Evolutionary conservation across 2,113 vertebrate species (phyloP).

Genomic region (Sclerurus mexicanus): DNA sequence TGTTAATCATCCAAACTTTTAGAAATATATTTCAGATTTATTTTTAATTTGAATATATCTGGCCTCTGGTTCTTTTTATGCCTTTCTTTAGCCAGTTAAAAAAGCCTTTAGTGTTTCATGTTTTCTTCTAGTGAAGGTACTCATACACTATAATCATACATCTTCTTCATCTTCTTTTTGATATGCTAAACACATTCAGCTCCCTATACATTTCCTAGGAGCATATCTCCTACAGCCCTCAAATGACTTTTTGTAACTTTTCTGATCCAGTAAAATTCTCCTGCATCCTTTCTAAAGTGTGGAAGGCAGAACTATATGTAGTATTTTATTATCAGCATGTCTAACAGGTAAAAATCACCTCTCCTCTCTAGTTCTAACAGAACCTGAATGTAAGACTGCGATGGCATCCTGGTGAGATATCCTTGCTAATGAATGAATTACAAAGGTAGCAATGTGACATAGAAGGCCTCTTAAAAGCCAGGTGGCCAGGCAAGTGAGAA

Average conservation of each 20-base stretch:
- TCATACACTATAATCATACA: slow-evolving; percentile 33
- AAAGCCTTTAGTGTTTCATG: slow-evolving; percentile 15
- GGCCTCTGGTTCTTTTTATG: slow-evolving; percentile 44
- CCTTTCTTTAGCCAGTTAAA: slow-evolving; percentile 31
- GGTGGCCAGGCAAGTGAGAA: slow-evolving; percentile 63
- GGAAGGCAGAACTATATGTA: slow-evolving; percentile 52
- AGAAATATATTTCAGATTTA: slow-evolving; percentile 34
- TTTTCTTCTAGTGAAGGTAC: slow-evolving; percentile 36
- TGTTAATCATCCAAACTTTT: neutral
- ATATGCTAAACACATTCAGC: slow-evolving; percentile 45
- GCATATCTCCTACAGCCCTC: slow-evolving; percentile 41
- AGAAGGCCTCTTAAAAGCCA: slow-evolving; percentile 63
- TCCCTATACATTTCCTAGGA: slow-evolving; percentile 50
- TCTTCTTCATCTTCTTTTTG: slow-evolving; percentile 59
- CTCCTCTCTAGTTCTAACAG: slow-evolving; percentile 62
- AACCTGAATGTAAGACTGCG: slow-evolving; percentile 52
- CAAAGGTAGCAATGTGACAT: slow-evolving; percentile 56
- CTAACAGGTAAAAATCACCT: slow-evolving; percentile 60
- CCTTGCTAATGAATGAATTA: slow-evolving; percentile 66
- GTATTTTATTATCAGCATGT: slow-evolving; percentile 63
- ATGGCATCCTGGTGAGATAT: slow-evolving; percentile 65
- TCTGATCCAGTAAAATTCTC: slow-evolving; percentile 61
- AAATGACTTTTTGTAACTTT: slow-evolving; percentile 69
- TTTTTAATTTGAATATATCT: slow-evolving; percentile 51
- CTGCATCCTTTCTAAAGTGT: slow-evolving; percentile 46